A percentile compares a stretch with the other conserved stretches of the same genome.
Conservation (phyloP, 2,888 invertebrate genomes). For the Neoscelio sp. region DNA sequence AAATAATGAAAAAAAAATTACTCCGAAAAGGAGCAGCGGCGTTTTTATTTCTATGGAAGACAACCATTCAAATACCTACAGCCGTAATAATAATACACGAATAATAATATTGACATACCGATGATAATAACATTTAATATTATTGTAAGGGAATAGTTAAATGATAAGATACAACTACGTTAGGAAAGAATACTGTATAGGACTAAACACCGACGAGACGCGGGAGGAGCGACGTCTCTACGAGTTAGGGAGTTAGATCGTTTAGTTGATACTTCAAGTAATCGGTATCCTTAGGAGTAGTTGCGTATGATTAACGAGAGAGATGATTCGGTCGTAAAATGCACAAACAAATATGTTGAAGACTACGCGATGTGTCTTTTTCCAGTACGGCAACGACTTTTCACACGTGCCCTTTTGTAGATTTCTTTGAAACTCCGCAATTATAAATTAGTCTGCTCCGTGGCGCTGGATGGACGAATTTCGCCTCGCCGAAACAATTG, state of each 20-base stretch:
- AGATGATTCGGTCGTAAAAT: conserved; percentile 49
- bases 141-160: conserved; percentile 19
- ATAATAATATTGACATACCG: conserved; percentile 50
- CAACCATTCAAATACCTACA: conserved; percentile 33
- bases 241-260: conserved; percentile 55
- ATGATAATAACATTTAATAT: conserved; percentile 53
- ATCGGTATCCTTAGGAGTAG: conserved; percentile 47
- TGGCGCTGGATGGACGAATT: no score
- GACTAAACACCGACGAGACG: conserved; percentile 31
- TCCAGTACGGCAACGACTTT: conserved; percentile 25
- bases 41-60: conserved; percentile 51
- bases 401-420: no score
- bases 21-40: conserved; percentile 42
- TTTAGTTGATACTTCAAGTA: conserved; percentile 53
- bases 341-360: conserved; percentile 52
- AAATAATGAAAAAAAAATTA: conserved; percentile 12
- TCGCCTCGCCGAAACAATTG: no score
- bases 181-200: conserved; percentile 34
- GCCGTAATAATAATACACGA: conserved; percentile 33
- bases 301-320: conserved; percentile 41
- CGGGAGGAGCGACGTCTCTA: conserved; percentile 51
- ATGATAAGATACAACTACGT: conserved; percentile 9
- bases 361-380: conserved; percentile 58
- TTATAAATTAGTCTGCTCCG: no score
- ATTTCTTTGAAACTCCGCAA: no score